Evolutionary conservation across 2,888 invertebrate genomes (phyloP).

Genomic region (Luperina testacea): DNA sequence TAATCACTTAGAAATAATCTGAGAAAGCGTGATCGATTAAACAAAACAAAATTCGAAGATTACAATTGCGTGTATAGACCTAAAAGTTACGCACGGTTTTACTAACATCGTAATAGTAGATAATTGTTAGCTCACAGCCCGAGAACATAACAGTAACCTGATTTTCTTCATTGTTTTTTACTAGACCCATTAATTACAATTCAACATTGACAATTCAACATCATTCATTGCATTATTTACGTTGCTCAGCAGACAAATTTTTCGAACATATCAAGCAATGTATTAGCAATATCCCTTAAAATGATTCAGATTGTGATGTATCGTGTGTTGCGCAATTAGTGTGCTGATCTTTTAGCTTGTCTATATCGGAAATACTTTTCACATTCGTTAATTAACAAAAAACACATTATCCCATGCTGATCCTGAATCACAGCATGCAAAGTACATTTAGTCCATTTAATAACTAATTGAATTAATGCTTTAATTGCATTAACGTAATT

Average conservation of each 20-base stretch:
- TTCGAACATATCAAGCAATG: too few species aligned
- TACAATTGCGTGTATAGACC: conserved; percentile 16
- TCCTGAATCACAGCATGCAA: conserved; percentile 25
- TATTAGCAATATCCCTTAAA: too few species aligned
- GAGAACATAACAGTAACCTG: conserved; percentile 29
- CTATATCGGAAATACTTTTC: background rate
- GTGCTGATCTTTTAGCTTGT: background rate
- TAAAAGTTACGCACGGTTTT: conserved; percentile 34
- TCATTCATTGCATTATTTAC: too few species aligned
- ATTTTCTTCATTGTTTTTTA: conserved; percentile 16
- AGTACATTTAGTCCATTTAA: conserved; percentile 40
- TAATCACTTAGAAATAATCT: background rate
- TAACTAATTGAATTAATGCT: conserved; percentile 44
- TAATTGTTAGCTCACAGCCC: conserved; percentile 34
- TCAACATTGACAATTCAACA: too few species aligned
- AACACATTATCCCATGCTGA: conserved; percentile 24
- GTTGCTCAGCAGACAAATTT: too few species aligned
- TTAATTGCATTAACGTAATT: conserved; percentile 54
- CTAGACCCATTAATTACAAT: conserved; percentile 12
- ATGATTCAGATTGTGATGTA: too few species aligned
- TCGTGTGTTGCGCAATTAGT: too few species aligned
- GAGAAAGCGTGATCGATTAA: background rate
- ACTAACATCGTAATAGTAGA: conserved; percentile 23
- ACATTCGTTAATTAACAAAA: conserved; percentile 1
- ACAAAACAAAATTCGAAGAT: background rate